phyloP scores from a whole-genome alignment of 1,140 invertebrate species.

The Samia ricini region DNA sequence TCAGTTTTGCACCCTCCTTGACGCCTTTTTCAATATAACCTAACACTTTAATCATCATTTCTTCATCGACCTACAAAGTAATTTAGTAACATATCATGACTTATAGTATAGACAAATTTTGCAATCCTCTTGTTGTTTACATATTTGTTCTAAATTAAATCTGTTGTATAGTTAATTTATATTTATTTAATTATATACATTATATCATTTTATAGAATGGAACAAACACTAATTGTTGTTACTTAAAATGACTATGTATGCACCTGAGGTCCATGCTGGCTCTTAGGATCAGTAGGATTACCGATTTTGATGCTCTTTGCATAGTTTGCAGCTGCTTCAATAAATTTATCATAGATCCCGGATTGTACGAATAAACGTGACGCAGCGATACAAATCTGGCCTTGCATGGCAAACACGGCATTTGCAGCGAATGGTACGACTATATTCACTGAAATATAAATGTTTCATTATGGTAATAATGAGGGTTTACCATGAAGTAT shows the following conservation, averaged over 20 bases:
- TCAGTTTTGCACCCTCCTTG: constrained; percentile 85
- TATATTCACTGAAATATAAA: constrained; percentile 82
- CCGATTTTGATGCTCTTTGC: constrained; percentile 87
- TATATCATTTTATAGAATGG: background rate
- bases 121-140: too few species aligned
- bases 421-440: constrained; percentile 88
- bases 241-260: constrained; percentile 31
- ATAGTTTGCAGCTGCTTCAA: constrained; percentile 83
- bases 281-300: constrained; percentile 85
- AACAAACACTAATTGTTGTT: background rate
- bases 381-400: constrained; percentile 94
- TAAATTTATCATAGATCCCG: constrained; percentile 93
- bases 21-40: constrained; percentile 84
- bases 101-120: too few species aligned
- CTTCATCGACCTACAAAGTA: constrained; percentile 79
- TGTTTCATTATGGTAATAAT: constrained; percentile 2
- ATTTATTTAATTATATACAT: too few species aligned
- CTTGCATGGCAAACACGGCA: constrained; percentile 92
- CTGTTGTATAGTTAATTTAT: too few species aligned
- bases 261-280: constrained; percentile 91
- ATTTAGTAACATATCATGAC: too few species aligned
- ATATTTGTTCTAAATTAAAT: too few species aligned
- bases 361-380: constrained; percentile 93
- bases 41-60: constrained; percentile 83
- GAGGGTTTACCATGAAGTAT: background rate